Evolutionary conservation across 2,113 vertebrate genomes (phyloP).

Genomic region (Columba janthina): DNA sequence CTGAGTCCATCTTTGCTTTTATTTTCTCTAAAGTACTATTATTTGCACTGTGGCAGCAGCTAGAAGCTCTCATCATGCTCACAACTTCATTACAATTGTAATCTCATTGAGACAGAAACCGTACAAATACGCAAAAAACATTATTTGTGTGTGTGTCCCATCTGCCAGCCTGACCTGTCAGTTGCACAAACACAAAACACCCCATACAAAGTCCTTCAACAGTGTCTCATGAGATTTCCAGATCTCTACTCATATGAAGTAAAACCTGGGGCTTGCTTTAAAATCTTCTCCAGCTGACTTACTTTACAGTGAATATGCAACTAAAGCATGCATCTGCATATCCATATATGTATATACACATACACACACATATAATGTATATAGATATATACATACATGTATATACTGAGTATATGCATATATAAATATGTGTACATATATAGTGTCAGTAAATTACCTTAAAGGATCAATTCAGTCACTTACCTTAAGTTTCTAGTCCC

Average conservation of each 20-base stretch:
- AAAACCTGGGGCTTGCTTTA: neutral
- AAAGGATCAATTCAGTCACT: neutral
- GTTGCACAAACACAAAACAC: fast-evolving
- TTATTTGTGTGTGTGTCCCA: neutral
- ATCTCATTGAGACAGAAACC: neutral
- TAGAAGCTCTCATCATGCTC: neutral
- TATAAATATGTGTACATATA: neutral
- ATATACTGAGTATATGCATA: neutral
- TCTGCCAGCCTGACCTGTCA: neutral
- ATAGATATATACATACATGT: neutral
- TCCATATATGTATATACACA: too few relatives aligned
- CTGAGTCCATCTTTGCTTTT: neutral
- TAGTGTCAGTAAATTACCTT: neutral
- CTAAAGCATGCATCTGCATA: neutral
- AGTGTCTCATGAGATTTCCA: neutral
- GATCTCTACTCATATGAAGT: neutral
- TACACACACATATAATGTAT: too few relatives aligned
- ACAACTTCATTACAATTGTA: neutral
- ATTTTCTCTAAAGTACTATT: neutral
- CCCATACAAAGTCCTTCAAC: neutral
- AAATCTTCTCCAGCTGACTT: neutral
- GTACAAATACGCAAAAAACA: neutral
- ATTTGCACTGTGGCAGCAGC: neutral
- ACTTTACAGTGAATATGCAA: neutral
- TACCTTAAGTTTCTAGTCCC: neutral